Evolutionary conservation across 2,888 invertebrate genomes (phyloP), one percentile per base, ranked within the genome.

Genomic region (Morpho achilles): DNA sequence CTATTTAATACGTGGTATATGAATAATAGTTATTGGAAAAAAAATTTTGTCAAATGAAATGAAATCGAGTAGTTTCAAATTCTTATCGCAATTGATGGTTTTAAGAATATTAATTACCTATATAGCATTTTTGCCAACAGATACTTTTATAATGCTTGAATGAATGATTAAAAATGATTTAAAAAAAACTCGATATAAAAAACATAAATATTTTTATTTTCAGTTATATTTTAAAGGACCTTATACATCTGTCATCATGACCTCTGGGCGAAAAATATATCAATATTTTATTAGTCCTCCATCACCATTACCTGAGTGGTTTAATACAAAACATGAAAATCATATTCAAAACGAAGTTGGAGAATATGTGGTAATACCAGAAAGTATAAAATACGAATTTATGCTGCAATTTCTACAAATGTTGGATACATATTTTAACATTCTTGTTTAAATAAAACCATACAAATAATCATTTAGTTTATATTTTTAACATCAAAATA

Each of bases 151-250:
- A 16, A 16, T 16, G 16, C 16, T 16, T 16, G 16, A 16, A 16
- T 16, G 16, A 16, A 16, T 16, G 16, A 16, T 16, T 16, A 16
- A 16, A n/a, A n/a, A 23, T 23, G 2, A 23, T 3, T 2, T 2
- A 23, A 10, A 23, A 16, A 50, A 44, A 5, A 32, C 32, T 5
- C 32, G 5, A 5, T 32, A 32, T 32, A 32, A 32, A 53, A 48
- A 40, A 23, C 22, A 10, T 53, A 16, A 16, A 16, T 56, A 48
- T n/a, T n/a, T 47, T 47, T 53, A 39, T 50, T 78, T 76, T 8
- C 76, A 83, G 82, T 40, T 83, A 41, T 76, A 70, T 56, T 78
- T 84, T 63, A 72, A 74, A 66, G 77, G 76, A 0, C 67, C 67
- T 0, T 74, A 71, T 63, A 69, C 77, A 2, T 69, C 74, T 0